Evolutionary conservation across 2,797 vertebrate species (phyloP), one percentile per base, ranked within the genome.

Genomic region (Coluber constrictor): DNA sequence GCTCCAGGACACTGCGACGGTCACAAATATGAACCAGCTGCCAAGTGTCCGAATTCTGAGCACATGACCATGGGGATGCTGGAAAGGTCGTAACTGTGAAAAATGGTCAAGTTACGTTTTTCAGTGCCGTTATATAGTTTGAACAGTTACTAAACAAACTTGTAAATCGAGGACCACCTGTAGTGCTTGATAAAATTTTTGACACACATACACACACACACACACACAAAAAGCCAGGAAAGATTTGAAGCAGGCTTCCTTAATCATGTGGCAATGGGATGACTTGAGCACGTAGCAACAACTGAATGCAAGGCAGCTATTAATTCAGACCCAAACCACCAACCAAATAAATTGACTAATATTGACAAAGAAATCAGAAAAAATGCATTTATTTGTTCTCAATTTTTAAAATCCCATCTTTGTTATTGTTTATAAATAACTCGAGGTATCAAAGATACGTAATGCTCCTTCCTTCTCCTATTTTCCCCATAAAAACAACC

Each of bases 321-420:
- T 87, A n/a, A 1, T 1, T n/a, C 0, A 23, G 32, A 2, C 13
- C 29, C 25, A 92, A 90, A 92, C 54, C 15, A 59, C 20, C 1
- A 0, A 1, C 13, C 94, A 57, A 94, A 23, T 92, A 92, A 66
- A 57, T 92, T 90, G 79, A 13, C 55, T 66, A 63, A 3, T 87
- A 79, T 56, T 25, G 55, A 93, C 79, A 66, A 47, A 5, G 57
- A 93, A 90, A 86, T 51, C 3, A 70, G 47, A 93, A 96, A 86
- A 88, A 23, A 16, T 70, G 29, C 29, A 13, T n/a, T 66, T 66
- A 66, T n/a, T 66, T 66, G 5, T 66, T 66, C 29, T 66, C 13
- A 5, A 66, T 66, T 66, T 66, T 66, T n/a, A 66, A n/a, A 66
- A 66, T n/a, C 63, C 29, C 5, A 5, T 4, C 63, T 66, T 66